These are phyloP conservation scores for Drosophila prosaltans DNA, from an alignment of 1,140 invertebrate genomes.

Conservation along the genomic window DNA sequence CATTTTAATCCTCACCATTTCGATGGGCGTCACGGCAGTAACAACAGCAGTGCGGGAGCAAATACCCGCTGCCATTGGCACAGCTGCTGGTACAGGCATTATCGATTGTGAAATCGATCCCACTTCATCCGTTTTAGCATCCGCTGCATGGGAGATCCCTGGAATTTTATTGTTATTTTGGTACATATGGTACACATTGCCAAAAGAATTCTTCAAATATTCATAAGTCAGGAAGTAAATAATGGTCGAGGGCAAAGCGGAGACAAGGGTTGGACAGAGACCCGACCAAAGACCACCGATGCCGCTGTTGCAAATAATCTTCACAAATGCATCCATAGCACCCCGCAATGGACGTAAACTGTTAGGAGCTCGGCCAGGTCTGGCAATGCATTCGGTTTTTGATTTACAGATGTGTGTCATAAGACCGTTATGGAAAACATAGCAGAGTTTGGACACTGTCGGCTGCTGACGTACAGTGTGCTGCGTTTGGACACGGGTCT, in stretches of 20 bases:
- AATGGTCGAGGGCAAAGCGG: constrained; percentile 97
- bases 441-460: constrained; percentile 95
- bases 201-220: constrained; percentile 89
- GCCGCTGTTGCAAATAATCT: constrained; percentile 95
- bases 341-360: constrained; percentile 92
- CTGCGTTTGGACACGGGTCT: constrained; percentile 97
- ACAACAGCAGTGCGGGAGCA: constrained; percentile 93
- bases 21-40: constrained; percentile 95
- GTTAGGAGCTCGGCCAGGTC: constrained; percentile 82
- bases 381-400: constrained; percentile 85
- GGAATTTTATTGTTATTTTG: background rate
- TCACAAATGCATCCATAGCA: constrained; percentile 96
- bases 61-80: constrained; percentile 91
- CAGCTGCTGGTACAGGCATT: constrained; percentile 85
- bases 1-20: constrained; percentile 98
- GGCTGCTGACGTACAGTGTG: constrained; percentile 92
- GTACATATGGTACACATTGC: constrained; percentile 84
- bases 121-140: background rate
- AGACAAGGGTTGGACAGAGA: constrained; percentile 95
- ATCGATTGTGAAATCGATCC: background rate
- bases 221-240: constrained; percentile 99
- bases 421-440: constrained; percentile 98
- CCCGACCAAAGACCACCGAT: constrained; percentile 97
- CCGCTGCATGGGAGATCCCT: background rate
- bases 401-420: constrained; percentile 98